Evolutionary conservation across 1,140 invertebrate genomes (phyloP), one percentile per base, ranked within the genome.

Genomic region (Lordiphosa collinella): DNA sequence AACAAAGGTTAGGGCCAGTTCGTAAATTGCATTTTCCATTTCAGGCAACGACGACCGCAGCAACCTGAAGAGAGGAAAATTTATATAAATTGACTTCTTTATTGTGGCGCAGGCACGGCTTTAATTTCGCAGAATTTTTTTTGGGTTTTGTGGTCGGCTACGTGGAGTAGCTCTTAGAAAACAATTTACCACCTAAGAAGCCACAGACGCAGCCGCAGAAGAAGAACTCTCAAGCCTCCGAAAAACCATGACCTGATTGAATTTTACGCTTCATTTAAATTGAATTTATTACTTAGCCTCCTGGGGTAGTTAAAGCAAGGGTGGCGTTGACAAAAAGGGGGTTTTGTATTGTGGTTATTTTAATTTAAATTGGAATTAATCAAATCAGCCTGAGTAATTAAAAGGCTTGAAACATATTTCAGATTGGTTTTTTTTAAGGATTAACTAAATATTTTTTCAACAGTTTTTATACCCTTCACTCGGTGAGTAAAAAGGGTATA

Each of bases 221-320:
- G 34, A 38, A 11, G 32, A 50, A 55, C 48, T 52, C 35, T 13
- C 40, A 62, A 57, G 22, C 16, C 35, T 54, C 34, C 29, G 36
- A 60, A 73, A 53, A 73, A 53, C 75, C 76, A 53, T 65, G 54
- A 82, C 67, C 76, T 84, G 78, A 84, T 84, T 84, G 79, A 84
- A 84, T 84, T 84, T 84, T 78, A 76, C 78, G 78, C 78, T 84
- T 84, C 72, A 84, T 84, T 84, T 84, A 84, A 84, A 84, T 84
- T 84, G 78, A 84, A 84, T 84, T 84, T 84, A 78, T 84, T 78
- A 73, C 47, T 13, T 14, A 55, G 49, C 43, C 25, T 18, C 10
- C 31, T 11, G 32, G 11, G 2, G 55, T 13, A 31, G 46, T 48
- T 14, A 34, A 18, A 44, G 3, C 29, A 18, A 44, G 6, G 12